Percentiles rank a stretch among this genome's conserved stretches.
Conservation (phyloP, 2,113 vertebrate genomes). For the Corydoras maculifer region DNA sequence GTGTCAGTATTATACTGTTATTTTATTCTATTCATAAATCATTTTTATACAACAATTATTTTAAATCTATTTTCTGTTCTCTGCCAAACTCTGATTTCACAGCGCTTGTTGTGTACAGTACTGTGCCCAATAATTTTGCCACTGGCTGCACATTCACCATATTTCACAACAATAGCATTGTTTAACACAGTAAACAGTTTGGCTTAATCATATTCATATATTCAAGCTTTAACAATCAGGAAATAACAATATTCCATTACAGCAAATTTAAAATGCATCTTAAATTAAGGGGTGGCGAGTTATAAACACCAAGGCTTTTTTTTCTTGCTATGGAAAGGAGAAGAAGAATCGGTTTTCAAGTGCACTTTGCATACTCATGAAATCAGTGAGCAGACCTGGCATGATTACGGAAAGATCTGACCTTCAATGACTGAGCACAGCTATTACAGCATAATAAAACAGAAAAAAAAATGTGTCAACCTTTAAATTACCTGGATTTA, state of each 20-base stretch:
- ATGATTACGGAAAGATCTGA: too few relatives aligned
- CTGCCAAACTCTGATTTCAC: too few relatives aligned
- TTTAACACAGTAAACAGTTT: not conserved
- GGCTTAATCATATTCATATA: conserved; percentile 10
- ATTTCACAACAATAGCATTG: not conserved
- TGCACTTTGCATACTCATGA: not conserved
- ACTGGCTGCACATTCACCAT: not conserved
- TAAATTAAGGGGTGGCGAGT: not conserved
- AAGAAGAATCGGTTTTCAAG: not conserved
- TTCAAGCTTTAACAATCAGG: not conserved
- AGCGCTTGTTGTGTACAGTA: too few relatives aligned
- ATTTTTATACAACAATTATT: too few relatives aligned
- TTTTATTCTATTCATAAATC: too few relatives aligned
- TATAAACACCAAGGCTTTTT: not conserved
- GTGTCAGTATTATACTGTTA: too few relatives aligned
- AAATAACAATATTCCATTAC: not conserved
- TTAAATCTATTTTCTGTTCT: too few relatives aligned
- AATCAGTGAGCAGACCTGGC: too few relatives aligned
- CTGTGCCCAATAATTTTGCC: not conserved
- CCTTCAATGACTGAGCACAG: too few relatives aligned
- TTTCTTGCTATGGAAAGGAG: not conserved
- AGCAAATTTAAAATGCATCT: conserved; percentile 6
- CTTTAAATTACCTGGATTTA: too few relatives aligned
- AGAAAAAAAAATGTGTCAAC: too few relatives aligned
- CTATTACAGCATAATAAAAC: too few relatives aligned